Percentiles rank a stretch among this genome's conserved stretches.
phyloP scores from a whole-genome alignment of 1,140 invertebrate species.

The Aphelenchoides besseyi region DNA sequence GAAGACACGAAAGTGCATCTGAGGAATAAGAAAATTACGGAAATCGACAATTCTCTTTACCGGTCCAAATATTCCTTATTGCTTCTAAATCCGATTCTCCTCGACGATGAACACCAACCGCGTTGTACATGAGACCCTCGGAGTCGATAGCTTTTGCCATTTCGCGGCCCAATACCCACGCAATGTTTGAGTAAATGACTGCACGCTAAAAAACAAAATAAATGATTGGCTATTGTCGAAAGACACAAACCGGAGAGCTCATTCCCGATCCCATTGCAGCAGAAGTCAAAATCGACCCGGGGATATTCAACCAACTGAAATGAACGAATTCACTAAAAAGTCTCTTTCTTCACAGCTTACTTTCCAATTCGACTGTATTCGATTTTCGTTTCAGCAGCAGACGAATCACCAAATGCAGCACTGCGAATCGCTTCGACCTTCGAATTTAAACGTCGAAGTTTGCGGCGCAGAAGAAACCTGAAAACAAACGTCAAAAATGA shows the following conservation, averaged over 20 bases:
- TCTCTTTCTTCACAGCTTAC: too few relatives aligned
- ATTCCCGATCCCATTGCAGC: neutral
- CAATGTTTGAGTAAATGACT: constrained; percentile 1
- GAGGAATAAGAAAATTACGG: neutral
- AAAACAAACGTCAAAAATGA: neutral
- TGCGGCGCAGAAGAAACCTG: neutral
- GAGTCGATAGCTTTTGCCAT: constrained; percentile 1
- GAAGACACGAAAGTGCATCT: neutral
- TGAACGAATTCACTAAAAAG: too few relatives aligned
- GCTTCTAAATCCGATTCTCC: neutral
- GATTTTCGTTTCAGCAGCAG: neutral
- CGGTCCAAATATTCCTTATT: neutral
- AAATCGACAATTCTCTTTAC: neutral
- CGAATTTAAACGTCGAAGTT: neutral
- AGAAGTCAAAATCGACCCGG: neutral
- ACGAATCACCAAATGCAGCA: neutral
- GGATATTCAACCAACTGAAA: constrained; percentile 1
- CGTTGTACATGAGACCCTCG: neutral
- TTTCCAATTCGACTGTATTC: constrained; percentile 5
- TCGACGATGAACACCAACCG: neutral
- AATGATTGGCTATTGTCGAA: neutral
- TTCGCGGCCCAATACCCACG: neutral
- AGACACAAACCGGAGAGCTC: neutral
- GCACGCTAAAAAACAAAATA: neutral
- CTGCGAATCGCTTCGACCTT: neutral